Conservation (phyloP, 2,797 vertebrate species). For the Sparus aurata region DNA sequence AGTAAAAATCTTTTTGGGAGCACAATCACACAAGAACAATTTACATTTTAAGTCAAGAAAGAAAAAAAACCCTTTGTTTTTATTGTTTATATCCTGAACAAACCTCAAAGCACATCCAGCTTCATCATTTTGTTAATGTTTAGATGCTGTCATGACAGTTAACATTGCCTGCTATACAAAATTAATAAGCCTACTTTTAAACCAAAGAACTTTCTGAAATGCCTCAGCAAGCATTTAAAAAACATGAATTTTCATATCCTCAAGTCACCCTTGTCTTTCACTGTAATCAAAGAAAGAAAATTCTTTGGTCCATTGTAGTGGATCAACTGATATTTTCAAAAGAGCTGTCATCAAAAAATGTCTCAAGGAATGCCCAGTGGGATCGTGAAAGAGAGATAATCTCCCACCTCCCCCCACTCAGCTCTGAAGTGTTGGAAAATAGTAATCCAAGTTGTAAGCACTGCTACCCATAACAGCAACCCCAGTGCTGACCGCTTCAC, state of each 20-base stretch:
- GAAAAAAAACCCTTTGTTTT: slow-evolving; percentile 7
- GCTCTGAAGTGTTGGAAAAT: slow-evolving; percentile 93
- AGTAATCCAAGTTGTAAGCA: slow-evolving; percentile 93
- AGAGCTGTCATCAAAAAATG: slow-evolving; percentile 6
- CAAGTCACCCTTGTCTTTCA: slow-evolving; percentile 20
- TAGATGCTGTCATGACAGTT: slow-evolving; percentile 11
- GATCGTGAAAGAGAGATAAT: slow-evolving; percentile 94
- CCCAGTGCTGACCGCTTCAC: slow-evolving; percentile 92
- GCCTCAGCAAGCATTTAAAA: slow-evolving; percentile 15
- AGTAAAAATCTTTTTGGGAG: slow-evolving; percentile 48
- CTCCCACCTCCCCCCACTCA: slow-evolving; percentile 92
- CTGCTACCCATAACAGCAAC: slow-evolving; percentile 90
- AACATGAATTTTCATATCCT: slow-evolving; percentile 6
- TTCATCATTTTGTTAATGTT: slow-evolving; percentile 10
- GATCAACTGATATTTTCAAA: slow-evolving; percentile 47
- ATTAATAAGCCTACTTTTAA: slow-evolving; percentile 24
- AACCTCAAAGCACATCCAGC: slow-evolving; percentile 20
- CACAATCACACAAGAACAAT: slow-evolving; percentile 40
- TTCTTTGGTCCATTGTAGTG: slow-evolving; percentile 55
- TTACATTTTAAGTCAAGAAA: slow-evolving; percentile 10
- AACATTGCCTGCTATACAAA: slow-evolving; percentile 27
- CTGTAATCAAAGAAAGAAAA: slow-evolving; percentile 30
- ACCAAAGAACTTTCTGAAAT: slow-evolving; percentile 30
- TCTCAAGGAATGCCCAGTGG: slow-evolving; percentile 91
- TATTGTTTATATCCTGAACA: slow-evolving; percentile 23